Evolutionary conservation across 2,113 vertebrate species (phyloP).

Genomic region (Hyaena hyaena): DNA sequence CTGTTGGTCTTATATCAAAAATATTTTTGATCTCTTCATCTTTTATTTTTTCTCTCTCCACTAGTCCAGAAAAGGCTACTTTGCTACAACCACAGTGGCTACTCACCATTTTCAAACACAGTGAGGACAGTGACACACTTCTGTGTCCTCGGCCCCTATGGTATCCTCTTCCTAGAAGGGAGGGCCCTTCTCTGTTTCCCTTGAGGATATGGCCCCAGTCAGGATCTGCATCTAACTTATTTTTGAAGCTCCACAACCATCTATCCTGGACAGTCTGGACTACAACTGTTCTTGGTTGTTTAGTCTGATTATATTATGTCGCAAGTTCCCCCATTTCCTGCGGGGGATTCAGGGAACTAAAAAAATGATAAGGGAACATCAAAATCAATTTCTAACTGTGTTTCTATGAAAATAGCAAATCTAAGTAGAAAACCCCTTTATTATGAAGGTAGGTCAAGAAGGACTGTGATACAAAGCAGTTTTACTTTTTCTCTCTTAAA

Average conservation of each 20-base stretch:
- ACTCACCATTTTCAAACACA: neutral
- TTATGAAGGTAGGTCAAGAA: neutral
- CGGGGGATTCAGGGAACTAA: neutral
- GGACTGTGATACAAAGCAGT: neutral
- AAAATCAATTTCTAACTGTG: neutral
- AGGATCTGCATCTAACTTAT: neutral
- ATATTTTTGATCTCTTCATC: neutral
- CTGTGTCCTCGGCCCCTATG: neutral
- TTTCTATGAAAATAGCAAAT: neutral
- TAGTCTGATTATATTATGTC: neutral
- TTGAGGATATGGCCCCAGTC: neutral
- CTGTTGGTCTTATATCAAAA: neutral
- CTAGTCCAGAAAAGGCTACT: neutral
- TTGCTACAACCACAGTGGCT: neutral
- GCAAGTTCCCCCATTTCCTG: constrained; percentile 3
- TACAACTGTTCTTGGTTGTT: neutral
- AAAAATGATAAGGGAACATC: neutral
- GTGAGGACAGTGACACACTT: rapidly evolving
- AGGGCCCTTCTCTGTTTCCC: neutral
- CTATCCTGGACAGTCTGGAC: neutral
- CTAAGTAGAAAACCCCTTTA: neutral
- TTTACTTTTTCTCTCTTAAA: constrained; percentile 21
- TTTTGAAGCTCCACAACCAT: neutral
- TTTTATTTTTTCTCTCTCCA: too few species aligned
- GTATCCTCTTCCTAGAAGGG: neutral